Evolutionary conservation across 2,888 invertebrate species (phyloP), one percentile per base, ranked within the genome.

Genomic region (Linnaemya tessellans): DNA sequence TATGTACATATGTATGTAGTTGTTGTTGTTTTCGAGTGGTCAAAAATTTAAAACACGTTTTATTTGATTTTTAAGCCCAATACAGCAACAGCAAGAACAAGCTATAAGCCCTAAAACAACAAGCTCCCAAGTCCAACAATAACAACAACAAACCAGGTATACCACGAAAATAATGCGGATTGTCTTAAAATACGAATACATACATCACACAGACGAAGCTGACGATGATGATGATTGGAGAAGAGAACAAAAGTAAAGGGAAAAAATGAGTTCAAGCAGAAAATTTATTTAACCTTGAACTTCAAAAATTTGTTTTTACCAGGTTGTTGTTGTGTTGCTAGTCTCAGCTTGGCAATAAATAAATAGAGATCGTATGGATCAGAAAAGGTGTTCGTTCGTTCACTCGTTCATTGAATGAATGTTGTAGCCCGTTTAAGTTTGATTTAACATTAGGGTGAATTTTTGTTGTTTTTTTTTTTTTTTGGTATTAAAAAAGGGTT

Each of bases 251-350:
- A 30, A 58, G 20, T 35, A 13, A 54, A 43, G 4, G 51, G 0
- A 13, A 25, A 68, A 84, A 64, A 64, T 65, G 73, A 81, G 60
- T 80, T 77, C 67, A 80, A 80, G 71, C 84, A 80, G 75, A 84
- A 81, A 81, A 74, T 70, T 81, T 60, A 25, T 77, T 62, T 91
- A 92, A 91, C 92, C 91, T 91, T 91, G 92, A 91, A 91, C 92
- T 92, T 92, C 89, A 92, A 89, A 91, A 89, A 88, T 43, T 74
- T 30, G 15, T 15, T 49, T 35, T 30, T 30, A 30, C 11, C 18
- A 10, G 18, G 5, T 46, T 68, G 35, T 68, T 20, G 38, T 38
- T 38, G 38, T 38, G 3, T 38, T 30, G 30, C 30, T 30, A 5
- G 30, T 30, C 46, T 9, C 20, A 60, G 22, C 46, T 35, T 30